Percentiles rank a stretch among this genome's conserved stretches.
Conservation (phyloP, 2,888 invertebrate species). For the Acholoe squamosa region DNA sequence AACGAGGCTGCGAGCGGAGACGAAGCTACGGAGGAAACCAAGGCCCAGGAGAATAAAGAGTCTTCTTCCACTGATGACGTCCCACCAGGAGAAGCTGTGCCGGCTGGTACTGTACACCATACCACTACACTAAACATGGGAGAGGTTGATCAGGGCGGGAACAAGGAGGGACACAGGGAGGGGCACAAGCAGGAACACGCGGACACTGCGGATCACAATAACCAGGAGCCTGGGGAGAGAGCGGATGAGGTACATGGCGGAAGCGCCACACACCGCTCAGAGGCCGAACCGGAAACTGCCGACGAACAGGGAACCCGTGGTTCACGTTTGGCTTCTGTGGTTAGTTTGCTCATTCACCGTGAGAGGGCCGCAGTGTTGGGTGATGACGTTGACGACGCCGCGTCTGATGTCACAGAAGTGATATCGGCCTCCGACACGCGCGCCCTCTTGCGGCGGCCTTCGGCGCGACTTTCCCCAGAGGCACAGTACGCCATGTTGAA, state of each 20-base stretch:
- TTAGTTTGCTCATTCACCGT: conserved; percentile 1
- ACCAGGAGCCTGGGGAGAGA: background rate
- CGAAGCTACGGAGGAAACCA: too few relatives aligned
- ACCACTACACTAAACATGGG: too few relatives aligned
- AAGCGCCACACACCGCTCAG: background rate
- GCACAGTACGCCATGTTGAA: conserved; percentile 80
- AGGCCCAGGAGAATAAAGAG: too few relatives aligned
- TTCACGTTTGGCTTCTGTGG: background rate
- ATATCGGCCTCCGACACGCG: background rate
- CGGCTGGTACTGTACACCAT: too few relatives aligned
- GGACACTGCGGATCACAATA: background rate
- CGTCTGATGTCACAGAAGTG: background rate
- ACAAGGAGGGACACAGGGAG: background rate
- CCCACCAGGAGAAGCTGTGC: background rate
- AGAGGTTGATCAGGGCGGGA: background rate
- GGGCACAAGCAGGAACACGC: background rate
- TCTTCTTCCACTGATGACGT: background rate
- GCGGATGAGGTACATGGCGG: background rate
- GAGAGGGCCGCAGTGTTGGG: background rate
- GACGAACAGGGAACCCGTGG: background rate
- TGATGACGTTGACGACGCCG: background rate
- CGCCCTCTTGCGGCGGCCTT: conserved; percentile 72
- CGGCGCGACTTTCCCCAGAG: conserved; percentile 76
- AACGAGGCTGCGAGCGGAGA: background rate
- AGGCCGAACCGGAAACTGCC: background rate